Evolutionary conservation across 2,797 vertebrate genomes (phyloP), one percentile per base, ranked within the genome.

Genomic region (Enteromius unitaeniatus): DNA sequence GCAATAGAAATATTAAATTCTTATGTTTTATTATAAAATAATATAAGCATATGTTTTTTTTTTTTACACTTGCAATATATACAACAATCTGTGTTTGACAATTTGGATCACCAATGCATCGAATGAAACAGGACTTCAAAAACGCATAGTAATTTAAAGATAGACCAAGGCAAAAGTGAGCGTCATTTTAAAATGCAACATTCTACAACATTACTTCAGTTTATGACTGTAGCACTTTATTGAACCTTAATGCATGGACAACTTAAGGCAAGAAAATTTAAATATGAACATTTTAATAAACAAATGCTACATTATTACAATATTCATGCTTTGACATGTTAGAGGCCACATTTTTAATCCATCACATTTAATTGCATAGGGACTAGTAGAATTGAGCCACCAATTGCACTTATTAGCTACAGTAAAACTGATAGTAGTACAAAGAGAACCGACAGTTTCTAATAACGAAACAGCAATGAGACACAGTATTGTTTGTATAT

Each of bases 1-100:
- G 14, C 37, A n/a, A 51, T 5, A 10, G 28, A 4, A 9, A 58
- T 17, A 23, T 53, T 26, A 2, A 60, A 76, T 31, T 28, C 0
- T 67, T 34, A 69, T 65, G 60, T 86, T 89, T 88, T 87, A 83
- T 88, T 89, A 76, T 65, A 85, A 86, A 85, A 55, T 40, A 45
- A 72, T 83, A 75, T 76, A 14, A 40, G 15, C 55, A 87, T 34
- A 64, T 13, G 51, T n/a, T n/a, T n/a, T n/a, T 10, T 37, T 79
- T 14, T 37, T 79, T 42, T 84, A 23, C 65, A 78, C n/a, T 69
- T 53, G 77, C 77, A 83, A 72, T 45, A 75, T 79, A 78, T 67
- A 47, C 73, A 47, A 81, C 62, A 60, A n/a, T 55, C 49, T 28
- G 49, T 28, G 4, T 77, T 70, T 67, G 15, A 69, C n/a, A 34